Evolutionary conservation across 1,140 invertebrate species (phyloP), one percentile per base, ranked within the genome.

Genomic region (Drosophila sp.): DNA sequence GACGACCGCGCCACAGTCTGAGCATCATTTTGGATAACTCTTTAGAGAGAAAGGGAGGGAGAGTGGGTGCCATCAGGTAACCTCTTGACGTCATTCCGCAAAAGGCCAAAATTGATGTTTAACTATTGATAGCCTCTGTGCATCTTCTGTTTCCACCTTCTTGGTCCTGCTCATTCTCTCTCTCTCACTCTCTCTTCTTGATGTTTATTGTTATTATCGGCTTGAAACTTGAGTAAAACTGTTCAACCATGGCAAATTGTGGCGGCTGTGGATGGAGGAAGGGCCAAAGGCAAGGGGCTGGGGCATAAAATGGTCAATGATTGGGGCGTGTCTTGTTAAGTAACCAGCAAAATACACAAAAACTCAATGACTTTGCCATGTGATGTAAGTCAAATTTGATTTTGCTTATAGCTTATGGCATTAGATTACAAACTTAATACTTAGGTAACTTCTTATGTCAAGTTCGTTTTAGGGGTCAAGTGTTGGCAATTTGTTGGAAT

Each of bases 91-190:
- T 77, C 74, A 77, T 67, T 77, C 40, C 55, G 17, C 44, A 50
- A 27, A 50, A 60, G 58, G 60, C 60, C 60, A 67, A 70, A 77
- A 77, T 77, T 77, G 74, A 71, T 77, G 74, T 77, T 77, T 77
- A 77, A 77, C 73, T 77, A 77, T 77, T 77, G 73, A 77, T 77
- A 74, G 66, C 64, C n/a, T 32, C 60, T 38, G 57, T 33, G 10
- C 72, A 75, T 67, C 71, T 38, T 54, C 35, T 29, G 40, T 27
- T 38, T 27, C 5, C 11, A 2, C 55, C n/a, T 38, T 35, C 57
- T 10, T 66, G 61, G 8, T 35, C 70, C 50, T 72, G 32, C 60
- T 50, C 5, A 0, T 2, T 10, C 3, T 1, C 1, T 38, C 35
- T 11, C 10, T 11, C 8, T 50, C 6, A 3, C 27, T 50, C 44